A percentile compares a stretch with the other conserved stretches of the same genome.
Evolutionary conservation across 2,888 invertebrate species (phyloP).

Genomic region (Protodeltote pygarga): DNA sequence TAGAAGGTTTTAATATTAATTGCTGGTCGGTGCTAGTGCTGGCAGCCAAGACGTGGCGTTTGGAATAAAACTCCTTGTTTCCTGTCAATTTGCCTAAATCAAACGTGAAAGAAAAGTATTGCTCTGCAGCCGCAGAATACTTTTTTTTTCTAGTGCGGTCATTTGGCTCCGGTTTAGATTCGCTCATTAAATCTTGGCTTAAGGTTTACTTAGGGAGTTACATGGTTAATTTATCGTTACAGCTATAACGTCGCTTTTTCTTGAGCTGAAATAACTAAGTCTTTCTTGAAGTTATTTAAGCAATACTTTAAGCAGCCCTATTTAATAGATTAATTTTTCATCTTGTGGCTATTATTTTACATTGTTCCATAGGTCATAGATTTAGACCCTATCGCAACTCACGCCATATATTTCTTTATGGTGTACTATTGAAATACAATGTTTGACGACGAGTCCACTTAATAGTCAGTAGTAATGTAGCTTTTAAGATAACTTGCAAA

Average conservation of each 20-base stretch:
- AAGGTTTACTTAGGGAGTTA: constrained; percentile 42
- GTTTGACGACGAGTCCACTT: too few relatives aligned
- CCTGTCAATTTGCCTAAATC: constrained; percentile 61
- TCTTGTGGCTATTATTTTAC: too few relatives aligned
- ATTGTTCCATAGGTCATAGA: too few relatives aligned
- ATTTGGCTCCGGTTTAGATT: constrained; percentile 41
- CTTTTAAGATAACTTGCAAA: too few relatives aligned
- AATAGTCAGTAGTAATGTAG: too few relatives aligned
- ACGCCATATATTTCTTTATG: too few relatives aligned
- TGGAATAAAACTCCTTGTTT: constrained; percentile 50
- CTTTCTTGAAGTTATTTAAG: constrained; percentile 2
- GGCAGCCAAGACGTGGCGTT: constrained; percentile 46
- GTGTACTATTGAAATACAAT: too few relatives aligned
- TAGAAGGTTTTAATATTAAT: constrained; percentile 63
- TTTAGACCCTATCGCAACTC: too few relatives aligned
- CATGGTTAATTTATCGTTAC: constrained; percentile 38
- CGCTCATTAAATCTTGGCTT: constrained; percentile 45
- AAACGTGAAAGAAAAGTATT: constrained; percentile 47
- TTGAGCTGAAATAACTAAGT: constrained; percentile 10
- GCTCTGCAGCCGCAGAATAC: constrained; percentile 13
- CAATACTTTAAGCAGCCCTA: too few relatives aligned
- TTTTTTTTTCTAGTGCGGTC: constrained; percentile 27
- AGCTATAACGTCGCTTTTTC: constrained; percentile 13
- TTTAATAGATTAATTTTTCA: too few relatives aligned
- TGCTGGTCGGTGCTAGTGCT: constrained; percentile 48